Base-by-base conservation (phyloP, 2,113 vertebrate species). In the Lates calcarifer region DNA sequence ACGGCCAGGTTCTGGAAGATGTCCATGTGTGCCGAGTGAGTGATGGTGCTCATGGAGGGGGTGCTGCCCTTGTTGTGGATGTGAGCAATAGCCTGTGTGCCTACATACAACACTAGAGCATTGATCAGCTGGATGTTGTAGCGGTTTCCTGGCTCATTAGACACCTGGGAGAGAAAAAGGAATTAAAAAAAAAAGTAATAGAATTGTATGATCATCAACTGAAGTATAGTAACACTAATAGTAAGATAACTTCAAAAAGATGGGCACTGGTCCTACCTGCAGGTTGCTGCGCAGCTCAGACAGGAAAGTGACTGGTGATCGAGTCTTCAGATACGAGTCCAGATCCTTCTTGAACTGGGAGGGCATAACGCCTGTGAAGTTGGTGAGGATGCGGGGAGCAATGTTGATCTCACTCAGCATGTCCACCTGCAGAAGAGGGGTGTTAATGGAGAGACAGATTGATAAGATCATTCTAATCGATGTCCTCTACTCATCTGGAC, bases 101-200 rank as follows among this genome's bases (percentile, higher is more conserved):
- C 98, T 2, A 99, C 98, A 0, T 99, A 99, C 91, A 99, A 94
- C 95, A 99, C 98, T 85, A 99, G 93, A 24, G 98, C 98, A 10
- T 99, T 99, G 86, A 99, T 99, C 91, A 99, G 95, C 95, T 99
- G 98, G 90, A 99, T 99, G 95, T 99, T 99, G 94, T 99, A 99
- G 73, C 98, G 97, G 91, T 99, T 99, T 67, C 98, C 98, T 62
- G 98, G 97, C 82, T 99, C 98, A 51, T 98, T 99, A 1, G 98
- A 99, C 78, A 99, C 98, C 98, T 99, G 92, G 1, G 28, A 72
- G 22, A 79, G 6, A 29, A 24, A 35, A 9, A 39, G 2, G 7
- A 4, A 11, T 7, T 37, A 43, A 18, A 17, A 20, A 18, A 24
- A 5, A 24, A 10, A 9, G 6, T 33, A 5, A 4, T 17, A 28